Conservation (phyloP, 35 echinoderm and acorn worm genomes). For the Apostichopus californicus region DNA sequence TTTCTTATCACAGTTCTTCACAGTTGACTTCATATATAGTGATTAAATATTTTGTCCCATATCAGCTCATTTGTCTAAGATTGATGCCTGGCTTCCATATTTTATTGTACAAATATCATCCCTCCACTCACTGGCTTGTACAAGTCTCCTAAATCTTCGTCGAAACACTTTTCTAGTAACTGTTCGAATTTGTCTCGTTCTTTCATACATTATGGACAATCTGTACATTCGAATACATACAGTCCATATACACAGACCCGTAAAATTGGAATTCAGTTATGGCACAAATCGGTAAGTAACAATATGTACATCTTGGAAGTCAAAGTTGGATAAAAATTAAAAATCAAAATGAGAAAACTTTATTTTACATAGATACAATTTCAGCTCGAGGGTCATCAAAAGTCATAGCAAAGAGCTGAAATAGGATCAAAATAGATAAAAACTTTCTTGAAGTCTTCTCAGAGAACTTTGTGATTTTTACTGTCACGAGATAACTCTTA, state of each 20-base stretch:
- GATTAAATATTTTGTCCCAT: conserved; percentile 48
- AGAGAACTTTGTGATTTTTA: not conserved
- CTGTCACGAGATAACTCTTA: not conserved
- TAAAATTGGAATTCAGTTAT: conserved; percentile 52
- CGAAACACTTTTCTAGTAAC: not conserved
- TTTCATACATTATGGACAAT: conserved; percentile 37
- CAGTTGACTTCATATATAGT: not conserved
- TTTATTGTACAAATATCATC: conserved; percentile 11
- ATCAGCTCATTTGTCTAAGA: conserved; percentile 36
- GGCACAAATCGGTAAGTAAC: conserved; percentile 37
- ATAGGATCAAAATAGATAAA: conserved; percentile 50
- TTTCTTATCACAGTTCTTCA: not conserved
- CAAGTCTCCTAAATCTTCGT: not conserved
- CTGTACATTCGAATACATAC: conserved; percentile 21
- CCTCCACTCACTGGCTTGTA: conserved; percentile 1
- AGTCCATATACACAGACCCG: conserved; percentile 59
- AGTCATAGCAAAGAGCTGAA: conserved; percentile 44
- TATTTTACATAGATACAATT: conserved; percentile 49
- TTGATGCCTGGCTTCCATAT: conserved; percentile 19
- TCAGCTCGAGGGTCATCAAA: conserved; percentile 21
- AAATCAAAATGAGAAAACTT: conserved; percentile 48
- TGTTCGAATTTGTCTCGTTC: not conserved
- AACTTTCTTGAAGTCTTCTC: not conserved
- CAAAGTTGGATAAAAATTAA: conserved; percentile 35
- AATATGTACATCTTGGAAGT: conserved; percentile 53